Conservation (phyloP, 1,140 invertebrate genomes). For the Bombus sibiricus region DNA sequence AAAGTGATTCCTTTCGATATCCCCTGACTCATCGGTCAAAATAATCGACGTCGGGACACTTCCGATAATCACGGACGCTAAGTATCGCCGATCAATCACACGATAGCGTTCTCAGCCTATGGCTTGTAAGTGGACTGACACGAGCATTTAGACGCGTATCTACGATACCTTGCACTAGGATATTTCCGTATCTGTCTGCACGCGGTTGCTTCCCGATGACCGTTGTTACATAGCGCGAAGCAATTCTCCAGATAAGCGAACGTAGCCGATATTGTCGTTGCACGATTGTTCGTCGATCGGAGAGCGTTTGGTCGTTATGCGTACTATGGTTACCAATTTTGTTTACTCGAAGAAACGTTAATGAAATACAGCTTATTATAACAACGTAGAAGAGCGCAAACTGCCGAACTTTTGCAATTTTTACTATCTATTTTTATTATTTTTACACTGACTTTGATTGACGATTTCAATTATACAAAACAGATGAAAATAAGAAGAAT, state of each 20-base stretch:
- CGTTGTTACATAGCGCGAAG: not conserved
- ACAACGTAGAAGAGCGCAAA: not conserved
- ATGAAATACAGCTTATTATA: not conserved
- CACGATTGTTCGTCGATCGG: conserved; percentile 7
- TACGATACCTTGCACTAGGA: not conserved
- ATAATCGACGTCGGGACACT: conserved; percentile 56
- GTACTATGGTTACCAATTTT: not conserved
- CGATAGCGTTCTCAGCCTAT: conserved; percentile 10
- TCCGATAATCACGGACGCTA: conserved; percentile 57
- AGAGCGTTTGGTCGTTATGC: not conserved
- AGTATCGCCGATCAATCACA: conserved; percentile 59
- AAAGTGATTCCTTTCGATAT: conserved; percentile 39
- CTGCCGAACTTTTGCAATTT: not conserved
- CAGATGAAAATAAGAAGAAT: no score
- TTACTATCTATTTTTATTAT: no score
- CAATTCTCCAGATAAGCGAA: not conserved
- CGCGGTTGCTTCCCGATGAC: not conserved
- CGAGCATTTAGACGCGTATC: not conserved
- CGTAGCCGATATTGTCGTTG: not conserved
- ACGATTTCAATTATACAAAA: no score
- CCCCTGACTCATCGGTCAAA: conserved; percentile 38
- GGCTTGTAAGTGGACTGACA: conserved; percentile 20
- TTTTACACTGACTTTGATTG: no score
- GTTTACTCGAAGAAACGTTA: not conserved
- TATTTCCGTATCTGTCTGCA: conserved; percentile 56